Evolutionary conservation across 2,797 vertebrate genomes (phyloP).

Genomic region (Paguma larvata): DNA sequence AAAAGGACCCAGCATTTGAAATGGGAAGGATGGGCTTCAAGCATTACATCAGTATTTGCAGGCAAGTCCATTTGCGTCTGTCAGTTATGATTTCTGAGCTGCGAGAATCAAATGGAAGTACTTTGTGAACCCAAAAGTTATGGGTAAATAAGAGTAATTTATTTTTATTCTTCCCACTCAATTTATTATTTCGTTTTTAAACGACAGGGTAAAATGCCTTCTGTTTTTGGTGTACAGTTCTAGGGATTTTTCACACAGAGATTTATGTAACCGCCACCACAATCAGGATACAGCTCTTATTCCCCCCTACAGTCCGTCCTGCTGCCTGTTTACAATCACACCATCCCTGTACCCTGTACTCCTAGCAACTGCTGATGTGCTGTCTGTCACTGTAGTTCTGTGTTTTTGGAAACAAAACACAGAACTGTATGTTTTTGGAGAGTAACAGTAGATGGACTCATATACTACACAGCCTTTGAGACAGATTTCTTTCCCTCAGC

Average conservation of each 20-base stretch:
- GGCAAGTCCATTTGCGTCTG: not conserved
- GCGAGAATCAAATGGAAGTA: slow-evolving; percentile 14
- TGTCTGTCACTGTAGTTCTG: not conserved
- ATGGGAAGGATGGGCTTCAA: not conserved
- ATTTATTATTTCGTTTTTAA: not conserved
- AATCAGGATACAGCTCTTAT: not conserved
- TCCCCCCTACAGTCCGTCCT: accelerated
- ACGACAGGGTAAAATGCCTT: not conserved
- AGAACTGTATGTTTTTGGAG: not conserved
- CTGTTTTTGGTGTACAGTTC: not conserved
- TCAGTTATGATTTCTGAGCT: slow-evolving; percentile 22
- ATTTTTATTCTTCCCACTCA: not conserved
- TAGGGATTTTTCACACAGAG: not conserved
- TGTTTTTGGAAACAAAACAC: not conserved
- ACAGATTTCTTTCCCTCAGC: not conserved
- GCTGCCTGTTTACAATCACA: not conserved
- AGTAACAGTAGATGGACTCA: not conserved
- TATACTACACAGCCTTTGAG: not conserved
- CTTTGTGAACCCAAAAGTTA: not conserved
- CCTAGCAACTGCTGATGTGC: not conserved
- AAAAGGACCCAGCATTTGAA: not conserved
- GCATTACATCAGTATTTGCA: not conserved
- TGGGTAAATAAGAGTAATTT: not conserved
- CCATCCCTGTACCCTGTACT: not conserved
- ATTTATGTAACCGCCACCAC: not conserved